Evolutionary conservation across 2,113 vertebrate species (phyloP), one percentile per base, ranked within the genome.

Genomic region (Sinocyclocheilus rhinocerous): DNA sequence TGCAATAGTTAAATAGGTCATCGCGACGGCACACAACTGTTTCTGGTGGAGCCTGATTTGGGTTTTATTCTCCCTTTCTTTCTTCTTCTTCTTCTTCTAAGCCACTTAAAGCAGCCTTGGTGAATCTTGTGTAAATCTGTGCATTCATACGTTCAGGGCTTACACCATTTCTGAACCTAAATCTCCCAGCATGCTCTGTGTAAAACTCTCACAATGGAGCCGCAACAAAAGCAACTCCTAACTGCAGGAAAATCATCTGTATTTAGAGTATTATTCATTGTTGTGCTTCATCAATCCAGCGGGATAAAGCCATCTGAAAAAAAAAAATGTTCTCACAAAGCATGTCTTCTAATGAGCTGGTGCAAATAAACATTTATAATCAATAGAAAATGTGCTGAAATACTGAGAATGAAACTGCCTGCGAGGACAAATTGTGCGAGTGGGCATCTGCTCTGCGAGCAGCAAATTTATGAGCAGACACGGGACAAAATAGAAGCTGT

Each of bases 131-230:
- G 67, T 88, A 85, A 91, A 90, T 89, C 87, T 83, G 76, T 69
- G 45, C 75, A 75, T 87, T 90, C 69, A 87, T 72, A 86, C 50
- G 90, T 88, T 90, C 72, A 88, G 82, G 39, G 88, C 87, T 88
- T 89, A 88, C 83, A 89, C n/a, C 88, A 86, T 84, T 87, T 86
- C 70, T 82, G 20, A 39, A n/a, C 80, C 61, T 77, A 90, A 91
- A 89, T 89, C 89, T 91, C 88, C 87, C 81, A 52, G 20, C 72
- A 5, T 85, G 77, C 48, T 90, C 76, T 69, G 84, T 81, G 81
- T 86, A 84, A 89, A 87, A 87, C 81, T 76, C 65, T 63, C 73
- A 87, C 82, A 88, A 90, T 86, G 39, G 85, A 89, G 76, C 84
- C 57, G 57, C 75, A 67, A 87, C 84, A 91, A 88, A 45, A 48